phyloP scores from a whole-genome alignment of 2,888 invertebrate species.

The Ichneumoninae sp. region DNA sequence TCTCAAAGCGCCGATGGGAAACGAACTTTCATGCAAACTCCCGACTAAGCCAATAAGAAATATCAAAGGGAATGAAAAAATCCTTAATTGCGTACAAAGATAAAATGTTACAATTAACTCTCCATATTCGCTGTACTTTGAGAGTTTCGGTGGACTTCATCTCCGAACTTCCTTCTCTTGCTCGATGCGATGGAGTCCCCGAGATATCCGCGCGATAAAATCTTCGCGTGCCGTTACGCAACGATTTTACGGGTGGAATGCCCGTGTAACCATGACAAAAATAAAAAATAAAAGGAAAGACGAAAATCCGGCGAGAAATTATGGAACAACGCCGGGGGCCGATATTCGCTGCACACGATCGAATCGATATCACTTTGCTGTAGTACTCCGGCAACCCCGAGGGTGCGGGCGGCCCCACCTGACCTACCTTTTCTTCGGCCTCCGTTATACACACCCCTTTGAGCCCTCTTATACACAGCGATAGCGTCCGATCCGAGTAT shows the following conservation, averaged over 20 bases:
- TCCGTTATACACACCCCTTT: slow-evolving; percentile 47
- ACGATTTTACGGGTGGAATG: neutral
- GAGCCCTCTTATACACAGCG: slow-evolving; percentile 53
- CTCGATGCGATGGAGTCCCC: slow-evolving; percentile 75
- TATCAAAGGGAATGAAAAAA: neutral
- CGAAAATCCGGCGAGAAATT: slow-evolving; percentile 38
- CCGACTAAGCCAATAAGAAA: neutral
- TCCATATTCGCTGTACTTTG: neutral
- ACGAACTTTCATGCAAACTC: neutral
- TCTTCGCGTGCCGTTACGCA: neutral
- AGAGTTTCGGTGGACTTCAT: neutral
- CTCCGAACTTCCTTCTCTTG: slow-evolving; percentile 16
- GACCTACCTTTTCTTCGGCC: slow-evolving; percentile 65
- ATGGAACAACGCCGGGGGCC: slow-evolving; percentile 85
- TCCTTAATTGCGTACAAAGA: neutral
- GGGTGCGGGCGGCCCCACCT: slow-evolving; percentile 67
- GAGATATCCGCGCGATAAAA: slow-evolving; percentile 82
- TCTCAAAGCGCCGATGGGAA: neutral
- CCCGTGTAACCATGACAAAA: neutral
- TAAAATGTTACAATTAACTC: neutral
- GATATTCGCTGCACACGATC: slow-evolving; percentile 83
- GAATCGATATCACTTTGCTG: slow-evolving; percentile 67
- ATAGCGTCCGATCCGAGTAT: slow-evolving; percentile 64
- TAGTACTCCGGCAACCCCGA: slow-evolving; percentile 64
- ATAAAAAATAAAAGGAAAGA: neutral